These are phyloP conservation scores for Montipora foliosa DNA, from an alignment of 64 coral and sea anemone species.

Conservation along the genomic window DNA sequence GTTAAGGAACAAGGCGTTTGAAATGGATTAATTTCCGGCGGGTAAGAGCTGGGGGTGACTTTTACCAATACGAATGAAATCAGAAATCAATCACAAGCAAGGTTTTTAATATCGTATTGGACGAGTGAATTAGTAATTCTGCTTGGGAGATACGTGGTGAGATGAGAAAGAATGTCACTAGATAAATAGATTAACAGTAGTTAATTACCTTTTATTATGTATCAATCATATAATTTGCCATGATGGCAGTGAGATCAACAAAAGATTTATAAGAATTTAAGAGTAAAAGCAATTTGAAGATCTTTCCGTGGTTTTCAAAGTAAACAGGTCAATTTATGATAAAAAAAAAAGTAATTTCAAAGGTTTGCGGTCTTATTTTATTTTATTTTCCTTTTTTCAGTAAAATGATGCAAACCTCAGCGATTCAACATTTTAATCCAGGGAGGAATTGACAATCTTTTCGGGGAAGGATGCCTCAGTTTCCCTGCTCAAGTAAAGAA, in stretches of 20 bases:
- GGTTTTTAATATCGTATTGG: slow-evolving; percentile 39
- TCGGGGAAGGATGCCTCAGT: background rate
- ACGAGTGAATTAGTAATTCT: slow-evolving; percentile 34
- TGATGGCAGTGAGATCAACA: slow-evolving; percentile 43
- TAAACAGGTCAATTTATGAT: slow-evolving; percentile 33
- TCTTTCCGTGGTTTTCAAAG: slow-evolving; percentile 33
- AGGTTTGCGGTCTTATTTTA: background rate
- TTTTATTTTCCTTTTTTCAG: background rate
- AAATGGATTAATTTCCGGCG: slow-evolving; percentile 65
- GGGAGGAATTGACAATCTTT: background rate
- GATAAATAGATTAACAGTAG: slow-evolving; percentile 69
- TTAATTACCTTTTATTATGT: slow-evolving; percentile 60
- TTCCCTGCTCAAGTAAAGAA: background rate
- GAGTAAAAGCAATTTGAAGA: slow-evolving; percentile 27
- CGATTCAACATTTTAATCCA: background rate
- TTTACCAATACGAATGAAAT: slow-evolving; percentile 54
- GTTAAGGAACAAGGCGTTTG: background rate
- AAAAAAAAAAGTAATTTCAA: slow-evolving; percentile 16
- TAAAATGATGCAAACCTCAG: background rate
- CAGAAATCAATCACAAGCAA: slow-evolving; percentile 46
- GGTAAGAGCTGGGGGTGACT: slow-evolving; percentile 47
- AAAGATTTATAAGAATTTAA: slow-evolving; percentile 53
- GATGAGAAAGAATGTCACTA: slow-evolving; percentile 49
- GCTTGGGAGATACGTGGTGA: slow-evolving; percentile 11
- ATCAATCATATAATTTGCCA: slow-evolving; percentile 54